phyloP scores from a whole-genome alignment of 2,888 invertebrate genomes.

The Agrotis exclamationis region DNA sequence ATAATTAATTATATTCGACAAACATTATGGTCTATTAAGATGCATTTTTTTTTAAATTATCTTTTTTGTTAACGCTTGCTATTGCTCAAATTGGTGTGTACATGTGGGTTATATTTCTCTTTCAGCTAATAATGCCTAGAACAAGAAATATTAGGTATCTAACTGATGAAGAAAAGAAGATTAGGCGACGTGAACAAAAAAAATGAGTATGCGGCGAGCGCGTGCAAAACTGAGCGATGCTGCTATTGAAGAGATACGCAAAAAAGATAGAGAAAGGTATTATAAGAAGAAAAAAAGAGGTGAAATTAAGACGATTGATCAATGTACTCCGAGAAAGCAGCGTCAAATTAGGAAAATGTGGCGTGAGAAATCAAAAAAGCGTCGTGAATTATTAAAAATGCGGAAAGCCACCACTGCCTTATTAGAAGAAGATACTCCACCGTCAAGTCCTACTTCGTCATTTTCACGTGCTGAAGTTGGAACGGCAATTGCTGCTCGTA shows the following conservation, averaged over 20 bases:
- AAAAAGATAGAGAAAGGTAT: conserved; percentile 11
- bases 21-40: too few species aligned
- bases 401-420: background rate
- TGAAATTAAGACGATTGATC: conserved; percentile 10
- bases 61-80: background rate
- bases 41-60: background rate
- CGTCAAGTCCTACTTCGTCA: conserved; percentile 17
- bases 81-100: background rate
- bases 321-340: conserved; percentile 15
- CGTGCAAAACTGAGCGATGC: conserved; percentile 6
- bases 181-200: conserved; percentile 16
- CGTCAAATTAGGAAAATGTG: conserved; percentile 30
- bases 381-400: conserved; percentile 15
- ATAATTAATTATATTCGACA: too few species aligned
- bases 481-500: conserved; percentile 9
- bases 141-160: background rate
- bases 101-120: conserved; percentile 12
- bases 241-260: conserved; percentile 22
- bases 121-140: conserved; percentile 20
- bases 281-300: conserved; percentile 9
- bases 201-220: conserved; percentile 6
- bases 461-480: conserved; percentile 19
- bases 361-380: conserved; percentile 1
- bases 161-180: conserved; percentile 24
- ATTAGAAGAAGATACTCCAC: conserved; percentile 11